These are phyloP conservation scores for Heloderma charlesbogerti DNA, from an alignment of 2,113 vertebrate species.

Conservation along the genomic window DNA sequence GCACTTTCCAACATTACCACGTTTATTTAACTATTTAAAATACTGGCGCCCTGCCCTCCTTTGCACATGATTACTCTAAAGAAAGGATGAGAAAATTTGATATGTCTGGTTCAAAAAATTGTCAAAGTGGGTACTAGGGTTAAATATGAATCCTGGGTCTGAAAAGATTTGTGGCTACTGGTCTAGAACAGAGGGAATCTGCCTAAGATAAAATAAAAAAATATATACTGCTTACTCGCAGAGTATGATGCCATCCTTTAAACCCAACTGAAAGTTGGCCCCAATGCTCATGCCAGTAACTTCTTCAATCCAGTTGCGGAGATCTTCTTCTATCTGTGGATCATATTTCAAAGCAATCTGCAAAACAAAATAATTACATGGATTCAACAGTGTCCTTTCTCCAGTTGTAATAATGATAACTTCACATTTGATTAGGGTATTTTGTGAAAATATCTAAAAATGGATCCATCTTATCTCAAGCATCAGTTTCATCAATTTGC, in stretches of 20 bases:
- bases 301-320: constrained; percentile 96
- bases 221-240: constrained; percentile 88
- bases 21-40: background rate
- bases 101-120: background rate
- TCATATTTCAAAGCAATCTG: constrained; percentile 98
- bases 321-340: constrained; percentile 92
- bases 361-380: constrained; percentile 52
- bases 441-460: background rate
- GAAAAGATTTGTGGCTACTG: background rate
- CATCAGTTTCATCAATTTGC: background rate
- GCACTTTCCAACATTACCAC: background rate
- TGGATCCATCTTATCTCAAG: background rate
- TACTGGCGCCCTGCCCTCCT: background rate
- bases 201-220: constrained; percentile 4
- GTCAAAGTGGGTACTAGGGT: background rate
- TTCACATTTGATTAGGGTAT: background rate
- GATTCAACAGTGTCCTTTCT: background rate
- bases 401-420: background rate
- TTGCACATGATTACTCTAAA: background rate
- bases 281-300: constrained; percentile 93
- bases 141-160: constrained; percentile 17
- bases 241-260: constrained; percentile 95
- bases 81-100: background rate
- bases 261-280: constrained; percentile 93
- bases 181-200: constrained; percentile 14